Conservation (phyloP, 1,140 invertebrate species). For the Elymnias hypermnestra region DNA sequence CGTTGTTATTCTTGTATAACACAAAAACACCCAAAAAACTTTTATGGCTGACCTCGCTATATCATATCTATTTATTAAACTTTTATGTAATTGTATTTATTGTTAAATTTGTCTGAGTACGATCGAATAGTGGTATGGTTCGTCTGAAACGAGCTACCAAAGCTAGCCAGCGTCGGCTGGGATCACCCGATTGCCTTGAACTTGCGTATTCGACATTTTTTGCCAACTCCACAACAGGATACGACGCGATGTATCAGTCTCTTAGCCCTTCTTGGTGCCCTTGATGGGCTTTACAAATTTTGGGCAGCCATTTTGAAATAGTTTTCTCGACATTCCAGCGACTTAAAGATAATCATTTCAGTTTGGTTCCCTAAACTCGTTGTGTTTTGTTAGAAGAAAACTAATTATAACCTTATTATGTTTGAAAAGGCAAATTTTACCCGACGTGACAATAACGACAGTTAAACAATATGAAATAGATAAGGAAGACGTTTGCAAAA, state of each 20-base stretch:
- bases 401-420: no score
- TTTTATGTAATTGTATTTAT: no score
- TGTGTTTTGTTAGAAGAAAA: no score
- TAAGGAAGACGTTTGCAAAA: constrained; percentile 13
- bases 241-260: constrained; percentile 38
- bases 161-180: constrained; percentile 36
- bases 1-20: no score
- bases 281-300: constrained; percentile 48
- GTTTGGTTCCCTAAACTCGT: no score
- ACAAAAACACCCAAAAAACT: no score
- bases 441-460: constrained; percentile 5
- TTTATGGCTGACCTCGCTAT: no score
- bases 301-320: constrained; percentile 32
- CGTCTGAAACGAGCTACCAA: constrained; percentile 22
- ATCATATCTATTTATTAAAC: no score
- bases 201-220: constrained; percentile 66
- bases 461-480: constrained; percentile 23
- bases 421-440: no score
- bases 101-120: no score
- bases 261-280: constrained; percentile 57
- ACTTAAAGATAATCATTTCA: no score
- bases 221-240: constrained; percentile 63
- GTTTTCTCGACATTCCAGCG: constrained; percentile 9
- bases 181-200: constrained; percentile 67
- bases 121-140: no score